Evolutionary conservation across 2,797 vertebrate genomes (phyloP), one percentile per base, ranked within the genome.

Genomic region (Lithobates pipiens): DNA sequence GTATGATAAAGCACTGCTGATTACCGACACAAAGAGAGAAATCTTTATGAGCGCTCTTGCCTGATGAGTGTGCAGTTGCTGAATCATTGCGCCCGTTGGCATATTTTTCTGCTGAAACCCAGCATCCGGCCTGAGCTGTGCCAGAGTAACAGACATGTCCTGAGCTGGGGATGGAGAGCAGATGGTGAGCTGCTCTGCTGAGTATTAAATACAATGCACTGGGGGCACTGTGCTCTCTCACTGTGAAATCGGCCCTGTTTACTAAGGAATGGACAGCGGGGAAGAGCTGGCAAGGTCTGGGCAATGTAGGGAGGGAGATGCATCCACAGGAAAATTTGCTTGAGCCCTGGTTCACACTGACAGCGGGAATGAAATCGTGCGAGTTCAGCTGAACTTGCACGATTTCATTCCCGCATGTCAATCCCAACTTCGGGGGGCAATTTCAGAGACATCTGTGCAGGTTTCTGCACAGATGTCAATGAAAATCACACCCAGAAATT

Each of bases 111-210:
- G 57, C 8, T 75, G 77, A 75, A 80, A 71, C 77, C 54, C 84
- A 85, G 61, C 29, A 29, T 27, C 73, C 61, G 63, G 77, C 54
- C 69, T 74, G 71, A 13, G 29, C 23, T n/a, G 76, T 61, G 69
- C 68, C 36, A 77, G 89, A 85, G 50, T 71, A 72, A 39, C 83
- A 73, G 78, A 87, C 76, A 82, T 25, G 83, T 61, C 18, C 13
- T 80, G 77, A 36, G 77, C 54, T 74, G 32, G 80, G 73, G 74
- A 42, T 36, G 70, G 79, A 77, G 76, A 89, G 71, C 87, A 90
- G 84, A 84, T 72, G 76, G 87, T 44, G 88, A 85, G 34, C 86
- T 23, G 79, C 78, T 57, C 86, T 83, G 88, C 68, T 87, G 79
- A 63, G 34, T 76, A 82, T 75, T 46, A 86, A 85, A 68, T 71